Evolutionary conservation across 2,888 invertebrate genomes (phyloP).

Genomic region (Lepidocyrtoides sp.): DNA sequence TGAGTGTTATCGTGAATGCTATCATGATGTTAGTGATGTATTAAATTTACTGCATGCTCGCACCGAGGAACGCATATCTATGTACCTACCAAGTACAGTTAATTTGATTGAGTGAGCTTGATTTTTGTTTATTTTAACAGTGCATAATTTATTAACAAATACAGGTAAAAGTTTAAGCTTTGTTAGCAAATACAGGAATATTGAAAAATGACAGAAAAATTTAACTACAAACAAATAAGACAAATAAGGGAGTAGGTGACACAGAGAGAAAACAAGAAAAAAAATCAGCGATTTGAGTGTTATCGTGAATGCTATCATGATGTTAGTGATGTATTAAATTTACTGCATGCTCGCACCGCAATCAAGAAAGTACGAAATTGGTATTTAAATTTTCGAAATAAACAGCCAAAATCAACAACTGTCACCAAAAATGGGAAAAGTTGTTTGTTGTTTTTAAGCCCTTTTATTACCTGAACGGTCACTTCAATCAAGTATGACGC

Average conservation of each 20-base stretch:
- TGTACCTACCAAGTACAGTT: neutral
- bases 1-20: too few relatives aligned
- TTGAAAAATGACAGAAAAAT: neutral
- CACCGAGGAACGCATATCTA: neutral
- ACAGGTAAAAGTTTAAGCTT: neutral
- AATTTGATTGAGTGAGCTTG: slow-evolving; percentile 40
- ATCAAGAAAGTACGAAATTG: neutral
- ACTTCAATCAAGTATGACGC: slow-evolving; percentile 85
- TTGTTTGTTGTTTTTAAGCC: neutral
- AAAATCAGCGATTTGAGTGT: too few relatives aligned
- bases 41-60: neutral
- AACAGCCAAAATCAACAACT: neutral
- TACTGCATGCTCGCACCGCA: neutral
- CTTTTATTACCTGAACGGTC: slow-evolving; percentile 83
- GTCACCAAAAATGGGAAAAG: slow-evolving; percentile 58
- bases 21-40: too few relatives aligned
- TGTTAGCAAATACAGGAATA: neutral
- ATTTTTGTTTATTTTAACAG: slow-evolving; percentile 43
- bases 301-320: too few relatives aligned
- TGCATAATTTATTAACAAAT: neutral
- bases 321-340: too few relatives aligned
- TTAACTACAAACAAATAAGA: too few relatives aligned
- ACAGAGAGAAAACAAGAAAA: slow-evolving; percentile 29
- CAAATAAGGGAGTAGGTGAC: too few relatives aligned
- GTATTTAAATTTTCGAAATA: neutral